These are phyloP conservation scores for Lycocerus yunnanus DNA, from an alignment of 2,888 invertebrate species.

Conservation along the genomic window DNA sequence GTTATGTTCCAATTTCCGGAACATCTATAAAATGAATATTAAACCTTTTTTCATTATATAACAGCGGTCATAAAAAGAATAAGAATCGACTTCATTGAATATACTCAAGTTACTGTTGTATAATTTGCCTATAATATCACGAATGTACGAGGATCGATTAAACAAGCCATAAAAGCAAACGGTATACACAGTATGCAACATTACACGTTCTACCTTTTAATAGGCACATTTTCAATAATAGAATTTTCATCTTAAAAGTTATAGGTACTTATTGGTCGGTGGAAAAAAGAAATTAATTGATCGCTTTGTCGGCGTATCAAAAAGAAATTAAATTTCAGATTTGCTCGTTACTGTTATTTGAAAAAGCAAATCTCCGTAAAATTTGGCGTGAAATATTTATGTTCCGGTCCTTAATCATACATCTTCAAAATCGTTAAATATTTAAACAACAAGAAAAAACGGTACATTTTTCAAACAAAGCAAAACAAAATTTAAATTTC, in stretches of 20 bases:
- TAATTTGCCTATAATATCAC: slow-evolving; percentile 11
- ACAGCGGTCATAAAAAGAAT: not conserved
- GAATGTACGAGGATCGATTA: slow-evolving; percentile 16
- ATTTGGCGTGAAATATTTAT: slow-evolving; percentile 23
- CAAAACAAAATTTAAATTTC: slow-evolving; percentile 4
- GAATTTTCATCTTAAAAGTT: slow-evolving; percentile 13
- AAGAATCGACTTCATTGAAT: slow-evolving; percentile 7
- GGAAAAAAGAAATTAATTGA: not conserved
- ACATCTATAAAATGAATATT: slow-evolving; percentile 19
- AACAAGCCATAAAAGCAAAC: slow-evolving; percentile 25
- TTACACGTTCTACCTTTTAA: slow-evolving; percentile 14
- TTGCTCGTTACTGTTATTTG: slow-evolving; percentile 11
- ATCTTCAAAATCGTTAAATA: slow-evolving; percentile 24
- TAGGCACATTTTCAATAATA: slow-evolving; percentile 15
- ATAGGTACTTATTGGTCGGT: no score
- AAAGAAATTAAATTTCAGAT: not conserved
- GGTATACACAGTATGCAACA: slow-evolving; percentile 13
- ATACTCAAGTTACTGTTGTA: slow-evolving; percentile 5
- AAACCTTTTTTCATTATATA: slow-evolving; percentile 7
- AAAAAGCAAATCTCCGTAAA: slow-evolving; percentile 16
- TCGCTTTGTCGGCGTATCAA: not conserved
- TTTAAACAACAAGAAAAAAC: slow-evolving; percentile 22
- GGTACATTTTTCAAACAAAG: slow-evolving; percentile 14
- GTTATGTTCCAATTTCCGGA: slow-evolving; percentile 24
- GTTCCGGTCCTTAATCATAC: slow-evolving; percentile 19